Conservation (phyloP, 2,888 invertebrate genomes). For the Bombylius major region DNA sequence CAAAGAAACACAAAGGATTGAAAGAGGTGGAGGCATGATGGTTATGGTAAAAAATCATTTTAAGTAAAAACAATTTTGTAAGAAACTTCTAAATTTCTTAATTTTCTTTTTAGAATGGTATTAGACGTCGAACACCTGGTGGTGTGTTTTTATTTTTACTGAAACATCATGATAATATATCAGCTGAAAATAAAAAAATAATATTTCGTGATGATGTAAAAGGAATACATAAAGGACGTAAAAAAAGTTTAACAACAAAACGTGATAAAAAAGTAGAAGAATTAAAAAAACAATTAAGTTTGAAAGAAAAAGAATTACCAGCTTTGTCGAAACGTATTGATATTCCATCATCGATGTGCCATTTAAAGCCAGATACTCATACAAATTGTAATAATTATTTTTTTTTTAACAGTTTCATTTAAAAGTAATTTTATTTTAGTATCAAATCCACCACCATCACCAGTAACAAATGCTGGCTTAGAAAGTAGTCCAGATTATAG, state of each 20-base stretch:
- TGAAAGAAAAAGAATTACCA: conserved; percentile 29
- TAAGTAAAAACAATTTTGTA: too few relatives aligned
- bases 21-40: conserved; percentile 76
- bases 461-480: conserved; percentile 56
- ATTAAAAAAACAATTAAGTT: conserved; percentile 46
- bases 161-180: conserved; percentile 54
- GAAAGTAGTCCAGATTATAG: conserved; percentile 55
- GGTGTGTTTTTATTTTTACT: conserved; percentile 75
- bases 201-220: conserved; percentile 57
- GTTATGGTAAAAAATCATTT: conserved; percentile 48
- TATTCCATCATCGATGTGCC: conserved; percentile 18
- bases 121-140: conserved; percentile 71
- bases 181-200: conserved; percentile 49
- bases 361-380: conserved; percentile 24
- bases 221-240: conserved; percentile 42
- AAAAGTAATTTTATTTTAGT: conserved; percentile 18
- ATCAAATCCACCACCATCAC: conserved; percentile 68
- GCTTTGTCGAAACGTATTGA: conserved; percentile 27
- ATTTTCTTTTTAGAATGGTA: conserved; percentile 45
- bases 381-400: conserved; percentile 17
- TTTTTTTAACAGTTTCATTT: not conserved
- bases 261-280: conserved; percentile 54
- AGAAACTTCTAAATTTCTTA: not conserved
- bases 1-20: conserved; percentile 67
- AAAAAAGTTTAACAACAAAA: conserved; percentile 43